Conservation (phyloP, 1,140 invertebrate species). For the Euschistus heros region DNA sequence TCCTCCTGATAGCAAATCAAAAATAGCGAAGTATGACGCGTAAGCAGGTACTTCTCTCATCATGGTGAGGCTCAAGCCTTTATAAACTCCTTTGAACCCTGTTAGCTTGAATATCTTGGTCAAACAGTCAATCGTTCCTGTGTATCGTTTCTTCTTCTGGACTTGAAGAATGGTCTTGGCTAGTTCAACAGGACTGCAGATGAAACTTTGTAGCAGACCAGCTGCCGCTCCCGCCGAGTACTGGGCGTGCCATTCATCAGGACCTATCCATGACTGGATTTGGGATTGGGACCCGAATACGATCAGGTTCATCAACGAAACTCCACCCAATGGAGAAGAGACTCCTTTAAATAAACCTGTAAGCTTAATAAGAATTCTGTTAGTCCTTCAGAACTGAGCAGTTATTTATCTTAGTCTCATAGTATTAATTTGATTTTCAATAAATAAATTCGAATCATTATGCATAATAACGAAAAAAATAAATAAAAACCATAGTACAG, state of each 20-base stretch:
- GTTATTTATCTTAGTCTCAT: too few relatives aligned
- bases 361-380: conserved; percentile 34
- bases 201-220: conserved; percentile 67
- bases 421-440: too few relatives aligned
- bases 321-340: conserved; percentile 70
- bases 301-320: conserved; percentile 78
- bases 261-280: conserved; percentile 49
- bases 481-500: too few relatives aligned
- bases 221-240: conserved; percentile 61
- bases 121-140: conserved; percentile 52
- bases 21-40: conserved; percentile 59
- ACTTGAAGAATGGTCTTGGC: conserved; percentile 75
- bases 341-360: conserved; percentile 70
- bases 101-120: conserved; percentile 48
- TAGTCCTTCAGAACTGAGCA: too few relatives aligned
- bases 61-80: conserved; percentile 63
- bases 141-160: conserved; percentile 34
- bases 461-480: too few relatives aligned
- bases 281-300: conserved; percentile 86
- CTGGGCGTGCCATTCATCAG: conserved; percentile 46
- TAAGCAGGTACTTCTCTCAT: conserved; percentile 62
- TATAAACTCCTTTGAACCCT: conserved; percentile 57
- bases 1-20: conserved; percentile 54
- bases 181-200: conserved; percentile 75
- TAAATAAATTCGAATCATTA: too few relatives aligned